phyloP scores from a whole-genome alignment of 2,113 vertebrate genomes.

The Rhynchomys soricoides region DNA sequence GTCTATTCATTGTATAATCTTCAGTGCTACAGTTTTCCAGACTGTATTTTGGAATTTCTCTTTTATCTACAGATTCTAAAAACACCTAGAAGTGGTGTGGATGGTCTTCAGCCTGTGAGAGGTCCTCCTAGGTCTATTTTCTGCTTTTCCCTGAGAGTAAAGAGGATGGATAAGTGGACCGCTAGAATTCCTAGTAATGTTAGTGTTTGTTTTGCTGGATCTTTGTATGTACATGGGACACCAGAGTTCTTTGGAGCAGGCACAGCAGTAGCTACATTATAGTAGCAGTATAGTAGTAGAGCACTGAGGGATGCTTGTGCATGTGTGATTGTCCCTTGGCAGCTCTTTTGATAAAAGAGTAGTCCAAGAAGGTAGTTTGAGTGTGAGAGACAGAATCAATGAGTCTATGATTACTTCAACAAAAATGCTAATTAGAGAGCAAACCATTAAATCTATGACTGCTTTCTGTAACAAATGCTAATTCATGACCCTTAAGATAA shows the following conservation, averaged over 20 bases:
- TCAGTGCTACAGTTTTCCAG: constrained; percentile 32
- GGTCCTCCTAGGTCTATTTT: neutral
- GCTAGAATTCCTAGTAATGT: neutral
- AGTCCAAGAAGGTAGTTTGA: neutral
- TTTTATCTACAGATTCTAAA: constrained; percentile 24
- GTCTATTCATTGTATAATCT: constrained; percentile 42
- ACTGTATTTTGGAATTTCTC: constrained; percentile 49
- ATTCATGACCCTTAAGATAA: constrained; percentile 30
- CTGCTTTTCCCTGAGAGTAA: neutral
- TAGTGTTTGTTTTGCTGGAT: neutral
- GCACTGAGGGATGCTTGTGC: neutral
- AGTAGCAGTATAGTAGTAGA: neutral
- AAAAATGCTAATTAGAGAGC: constrained; percentile 14
- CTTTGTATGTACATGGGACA: neutral
- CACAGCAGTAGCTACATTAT: neutral
- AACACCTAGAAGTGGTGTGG: neutral
- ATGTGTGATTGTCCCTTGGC: neutral
- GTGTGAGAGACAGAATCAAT: neutral
- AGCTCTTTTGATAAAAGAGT: neutral
- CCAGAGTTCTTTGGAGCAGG: neutral
- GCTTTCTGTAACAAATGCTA: constrained; percentile 28
- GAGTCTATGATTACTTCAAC: constrained; percentile 1
- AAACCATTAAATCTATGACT: neutral
- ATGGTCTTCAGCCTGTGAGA: neutral
- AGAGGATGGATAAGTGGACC: neutral